These are phyloP conservation scores for Antedon mediterranea DNA, from an alignment of 53 echinoderm and acorn worm species.

Conservation along the genomic window DNA sequence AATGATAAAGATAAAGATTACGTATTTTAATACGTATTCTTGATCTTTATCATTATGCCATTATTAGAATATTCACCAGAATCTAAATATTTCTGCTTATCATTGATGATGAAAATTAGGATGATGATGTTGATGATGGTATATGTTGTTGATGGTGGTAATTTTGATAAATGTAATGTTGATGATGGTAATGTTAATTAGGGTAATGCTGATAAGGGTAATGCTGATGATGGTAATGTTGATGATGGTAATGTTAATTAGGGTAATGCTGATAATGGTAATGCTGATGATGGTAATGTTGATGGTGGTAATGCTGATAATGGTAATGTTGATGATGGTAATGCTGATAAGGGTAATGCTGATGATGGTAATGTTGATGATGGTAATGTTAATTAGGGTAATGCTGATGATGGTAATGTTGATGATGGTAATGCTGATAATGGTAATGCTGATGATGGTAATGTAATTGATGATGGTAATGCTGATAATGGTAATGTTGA, in stretches of 20 bases:
- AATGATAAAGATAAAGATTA: not conserved
- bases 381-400: too few relatives aligned
- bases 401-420: not conserved
- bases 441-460: conserved; percentile 4
- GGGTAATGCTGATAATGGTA: conserved; percentile 6
- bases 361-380: not conserved
- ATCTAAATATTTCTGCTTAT: too few relatives aligned
- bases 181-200: not conserved
- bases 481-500: conserved; percentile 5
- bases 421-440: not conserved
- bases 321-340: not conserved
- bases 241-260: conserved; percentile 7
- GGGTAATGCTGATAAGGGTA: not conserved
- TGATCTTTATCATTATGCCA: too few relatives aligned
- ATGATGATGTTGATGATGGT: not conserved
- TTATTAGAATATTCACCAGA: too few relatives aligned
- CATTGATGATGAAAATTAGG: not conserved
- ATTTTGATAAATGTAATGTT: not conserved
- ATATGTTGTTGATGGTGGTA: not conserved
- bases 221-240: conserved; percentile 3
- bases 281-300: not conserved
- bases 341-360: not conserved
- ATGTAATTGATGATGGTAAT: too few relatives aligned
- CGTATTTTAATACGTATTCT: too few relatives aligned
- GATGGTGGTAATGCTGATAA: not conserved